Conservation (phyloP, 2,797 vertebrate species). For the Anguilla anguilla region DNA sequence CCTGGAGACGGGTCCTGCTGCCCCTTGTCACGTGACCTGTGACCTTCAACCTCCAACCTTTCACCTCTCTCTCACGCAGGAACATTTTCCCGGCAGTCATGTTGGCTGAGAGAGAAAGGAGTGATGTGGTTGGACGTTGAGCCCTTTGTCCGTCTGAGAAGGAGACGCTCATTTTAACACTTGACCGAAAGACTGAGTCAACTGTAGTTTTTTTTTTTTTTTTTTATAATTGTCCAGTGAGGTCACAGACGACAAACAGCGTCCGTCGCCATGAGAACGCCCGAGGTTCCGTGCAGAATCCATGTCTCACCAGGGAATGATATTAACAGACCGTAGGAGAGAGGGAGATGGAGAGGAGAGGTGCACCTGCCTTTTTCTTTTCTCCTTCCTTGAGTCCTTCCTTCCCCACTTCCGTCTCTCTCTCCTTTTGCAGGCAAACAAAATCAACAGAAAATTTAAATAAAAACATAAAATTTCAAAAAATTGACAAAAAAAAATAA, state of each 20-base stretch:
- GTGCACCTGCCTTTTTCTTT: constrained; percentile 45
- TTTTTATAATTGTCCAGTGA: constrained; percentile 42
- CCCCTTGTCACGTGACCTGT: neutral
- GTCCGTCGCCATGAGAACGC: neutral
- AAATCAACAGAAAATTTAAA: constrained; percentile 31
- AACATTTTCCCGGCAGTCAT: constrained; percentile 30
- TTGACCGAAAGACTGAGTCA: constrained; percentile 42
- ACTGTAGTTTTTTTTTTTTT: constrained; percentile 17
- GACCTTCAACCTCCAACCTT: constrained; percentile 46
- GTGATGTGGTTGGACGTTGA: neutral
- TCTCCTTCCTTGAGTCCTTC: constrained; percentile 38
- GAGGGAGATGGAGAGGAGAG: constrained; percentile 37
- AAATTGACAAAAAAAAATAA: constrained; percentile 44
- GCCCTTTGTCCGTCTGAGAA: neutral
- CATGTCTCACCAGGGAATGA: constrained; percentile 33
- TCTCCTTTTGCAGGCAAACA: constrained; percentile 51
- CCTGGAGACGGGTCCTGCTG: neutral
- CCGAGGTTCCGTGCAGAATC: neutral
- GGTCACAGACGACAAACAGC: constrained; percentile 20
- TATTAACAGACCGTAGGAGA: constrained; percentile 37
- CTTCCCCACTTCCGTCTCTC: constrained; percentile 26
- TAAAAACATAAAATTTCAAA: constrained; percentile 25
- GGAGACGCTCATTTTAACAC: constrained; percentile 15
- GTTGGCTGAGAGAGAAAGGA: constrained; percentile 26
- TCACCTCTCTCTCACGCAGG: constrained; percentile 8